Evolutionary conservation across 2,888 invertebrate genomes (phyloP).

Genomic region (Lochmaea capreae): DNA sequence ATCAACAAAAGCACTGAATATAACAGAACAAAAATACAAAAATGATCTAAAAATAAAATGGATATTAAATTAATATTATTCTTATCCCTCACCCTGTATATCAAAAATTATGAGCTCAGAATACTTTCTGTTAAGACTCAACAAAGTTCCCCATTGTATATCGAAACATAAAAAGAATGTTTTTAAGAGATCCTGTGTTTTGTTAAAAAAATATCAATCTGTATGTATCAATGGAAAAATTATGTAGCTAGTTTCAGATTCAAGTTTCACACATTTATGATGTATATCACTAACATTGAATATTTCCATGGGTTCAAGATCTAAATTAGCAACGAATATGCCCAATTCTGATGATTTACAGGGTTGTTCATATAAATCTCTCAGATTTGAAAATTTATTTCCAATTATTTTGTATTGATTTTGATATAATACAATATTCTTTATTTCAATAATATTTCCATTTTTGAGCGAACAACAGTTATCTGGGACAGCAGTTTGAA

Average conservation of each 20-base stretch:
- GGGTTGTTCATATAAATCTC: neutral
- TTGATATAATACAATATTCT: slow-evolving; percentile 19
- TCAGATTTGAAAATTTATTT: slow-evolving; percentile 23
- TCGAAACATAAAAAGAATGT: neutral
- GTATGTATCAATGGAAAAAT: slow-evolving; percentile 4
- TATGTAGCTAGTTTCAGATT: neutral
- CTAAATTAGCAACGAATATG: neutral
- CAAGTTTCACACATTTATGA: neutral
- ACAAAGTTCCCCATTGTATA: neutral
- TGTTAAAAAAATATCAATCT: slow-evolving; percentile 25
- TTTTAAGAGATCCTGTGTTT: slow-evolving; percentile 10
- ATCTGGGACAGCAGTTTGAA: slow-evolving; percentile 25
- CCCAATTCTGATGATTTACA: neutral
- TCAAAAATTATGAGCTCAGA: slow-evolving; percentile 8
- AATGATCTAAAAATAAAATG: neutral
- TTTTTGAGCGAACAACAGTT: slow-evolving; percentile 29
- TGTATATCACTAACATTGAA: neutral
- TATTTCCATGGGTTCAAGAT: neutral
- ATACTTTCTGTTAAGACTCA: neutral
- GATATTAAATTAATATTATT: neutral
- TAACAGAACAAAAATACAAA: neutral
- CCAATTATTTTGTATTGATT: slow-evolving; percentile 24
- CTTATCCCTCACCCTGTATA: slow-evolving; percentile 16
- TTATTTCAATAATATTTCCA: slow-evolving; percentile 27
- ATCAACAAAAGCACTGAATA: too few relatives aligned